Base-by-base conservation (phyloP, 2,113 vertebrate species). In the Sapayoa aenigma region DNA sequence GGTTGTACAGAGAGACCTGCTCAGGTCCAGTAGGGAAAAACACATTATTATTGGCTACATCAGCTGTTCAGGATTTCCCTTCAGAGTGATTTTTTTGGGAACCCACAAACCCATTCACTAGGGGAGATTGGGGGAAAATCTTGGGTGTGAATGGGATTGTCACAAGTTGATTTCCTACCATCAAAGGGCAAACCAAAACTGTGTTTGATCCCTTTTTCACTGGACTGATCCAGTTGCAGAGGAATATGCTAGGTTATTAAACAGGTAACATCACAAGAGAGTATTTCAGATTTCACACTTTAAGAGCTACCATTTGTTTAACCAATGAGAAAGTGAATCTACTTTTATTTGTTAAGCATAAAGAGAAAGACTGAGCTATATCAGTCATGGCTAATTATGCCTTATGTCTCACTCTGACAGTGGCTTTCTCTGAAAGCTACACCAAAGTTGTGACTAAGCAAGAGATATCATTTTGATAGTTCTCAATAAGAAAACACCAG, bases 401-500 rank as follows among this genome's bases (percentile, higher is more conserved):
- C 47, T 90, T 93, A 94, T 85, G n/a, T 16, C 77, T 91, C 35
- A 12, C 74, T 79, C 41, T 88, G 79, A 87, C 67, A 62, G 9
- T 73, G 86, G 55, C 93, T 91, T 97, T 96, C 80, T 94, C 95
- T 94, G 85, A 96, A 97, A 97, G 56, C 72, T 95, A 89, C 78
- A 96, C 95, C 76, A 68, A 39, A 93, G 74, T 93, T 94, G 79
- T 91, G 82, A 94, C 90, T 89, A 95, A 95, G 94, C 93, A 97
- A 97, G 96, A 95, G 92, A 95, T 95, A 93, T 74, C 71, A 58
- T 86, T 95, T 91, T 91, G 58, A 93, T 91, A 95, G 92, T 95
- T 86, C 90, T 95, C 74, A 96, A 93, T 95, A 92, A 95, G 92
- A 79, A 97, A 96, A 97, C 78, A 90, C 73, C 80, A 96, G 86